Percentiles rank a stretch among this genome's conserved stretches.
These are phyloP conservation scores for Stenodema calcarata DNA, from an alignment of 2,888 invertebrate genomes.

Conservation along the genomic window DNA sequence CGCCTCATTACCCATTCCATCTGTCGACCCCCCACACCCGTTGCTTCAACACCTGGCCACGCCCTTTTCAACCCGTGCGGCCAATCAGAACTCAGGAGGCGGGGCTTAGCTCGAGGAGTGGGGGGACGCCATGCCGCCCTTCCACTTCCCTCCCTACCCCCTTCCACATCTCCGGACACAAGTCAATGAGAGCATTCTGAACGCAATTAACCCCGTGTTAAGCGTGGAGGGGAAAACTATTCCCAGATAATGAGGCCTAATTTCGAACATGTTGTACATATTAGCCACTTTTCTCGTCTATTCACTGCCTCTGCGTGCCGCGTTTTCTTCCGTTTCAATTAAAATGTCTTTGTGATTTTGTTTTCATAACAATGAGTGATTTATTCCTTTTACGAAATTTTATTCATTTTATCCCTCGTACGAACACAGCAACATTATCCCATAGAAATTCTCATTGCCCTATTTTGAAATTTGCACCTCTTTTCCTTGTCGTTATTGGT, in stretches of 20 bases:
- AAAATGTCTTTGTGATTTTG: not conserved
- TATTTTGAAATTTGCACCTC: too few species aligned
- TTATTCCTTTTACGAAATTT: too few species aligned
- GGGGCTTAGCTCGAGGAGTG: not conserved
- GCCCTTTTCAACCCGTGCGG: not conserved
- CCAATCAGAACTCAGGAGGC: not conserved
- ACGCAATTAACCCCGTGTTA: constrained; percentile 43
- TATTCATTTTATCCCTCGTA: too few species aligned
- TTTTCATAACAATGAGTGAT: not conserved
- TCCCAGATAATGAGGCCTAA: constrained; percentile 46
- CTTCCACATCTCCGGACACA: not conserved
- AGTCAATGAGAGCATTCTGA: constrained; percentile 45
- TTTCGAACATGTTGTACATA: constrained; percentile 39
- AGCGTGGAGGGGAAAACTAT: constrained; percentile 32
- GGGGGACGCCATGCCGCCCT: constrained; percentile 46
- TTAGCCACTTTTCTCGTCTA: constrained; percentile 35
- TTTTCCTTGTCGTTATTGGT: too few species aligned
- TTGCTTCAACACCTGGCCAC: not conserved
- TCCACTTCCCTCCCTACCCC: not conserved
- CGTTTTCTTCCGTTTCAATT: not conserved
- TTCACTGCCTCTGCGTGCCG: constrained; percentile 11
- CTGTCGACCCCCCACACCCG: constrained; percentile 9
- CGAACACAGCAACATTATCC: too few species aligned
- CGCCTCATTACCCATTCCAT: constrained; percentile 48
- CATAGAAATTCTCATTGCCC: too few species aligned